Percentiles rank a stretch among this genome's conserved stretches.
Evolutionary conservation across 2,113 vertebrate genomes (phyloP).

Genomic region (Gracilinanus agilis): DNA sequence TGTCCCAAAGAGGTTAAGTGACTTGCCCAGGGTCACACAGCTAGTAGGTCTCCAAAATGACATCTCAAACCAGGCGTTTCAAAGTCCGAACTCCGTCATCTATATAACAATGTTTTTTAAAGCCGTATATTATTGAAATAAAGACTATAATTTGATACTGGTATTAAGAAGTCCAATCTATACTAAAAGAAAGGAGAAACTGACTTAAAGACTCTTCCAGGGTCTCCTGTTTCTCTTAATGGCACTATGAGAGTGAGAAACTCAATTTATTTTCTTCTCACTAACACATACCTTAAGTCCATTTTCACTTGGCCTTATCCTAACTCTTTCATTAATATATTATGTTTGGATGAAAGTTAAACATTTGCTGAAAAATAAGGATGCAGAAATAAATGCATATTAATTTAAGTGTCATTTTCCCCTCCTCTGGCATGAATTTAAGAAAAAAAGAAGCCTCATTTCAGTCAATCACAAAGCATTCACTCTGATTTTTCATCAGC

Average conservation of each 20-base stretch:
- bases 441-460: conserved; percentile 20
- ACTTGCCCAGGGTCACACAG: too few species aligned
- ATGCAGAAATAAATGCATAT: conserved; percentile 34
- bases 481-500: neutral
- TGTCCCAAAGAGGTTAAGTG: neutral
- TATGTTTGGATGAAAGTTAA: conserved; percentile 48
- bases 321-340: conserved; percentile 35
- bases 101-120: neutral
- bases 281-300: neutral
- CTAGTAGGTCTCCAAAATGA: neutral
- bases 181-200: conserved; percentile 3
- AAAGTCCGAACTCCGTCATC: neutral
- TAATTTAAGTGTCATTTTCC: neutral
- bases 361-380: conserved; percentile 23
- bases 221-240: conserved; percentile 22
- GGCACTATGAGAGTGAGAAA: conserved; percentile 37
- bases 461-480: neutral
- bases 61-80: neutral
- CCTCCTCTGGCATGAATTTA: neutral
- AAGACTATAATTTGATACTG: neutral
- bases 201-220: conserved; percentile 2
- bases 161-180: neutral
- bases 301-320: conserved; percentile 39
- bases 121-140: neutral
- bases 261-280: conserved; percentile 48